Evolutionary conservation across 2,888 invertebrate species (phyloP).

Genomic region (Lithophane ornitopus): DNA sequence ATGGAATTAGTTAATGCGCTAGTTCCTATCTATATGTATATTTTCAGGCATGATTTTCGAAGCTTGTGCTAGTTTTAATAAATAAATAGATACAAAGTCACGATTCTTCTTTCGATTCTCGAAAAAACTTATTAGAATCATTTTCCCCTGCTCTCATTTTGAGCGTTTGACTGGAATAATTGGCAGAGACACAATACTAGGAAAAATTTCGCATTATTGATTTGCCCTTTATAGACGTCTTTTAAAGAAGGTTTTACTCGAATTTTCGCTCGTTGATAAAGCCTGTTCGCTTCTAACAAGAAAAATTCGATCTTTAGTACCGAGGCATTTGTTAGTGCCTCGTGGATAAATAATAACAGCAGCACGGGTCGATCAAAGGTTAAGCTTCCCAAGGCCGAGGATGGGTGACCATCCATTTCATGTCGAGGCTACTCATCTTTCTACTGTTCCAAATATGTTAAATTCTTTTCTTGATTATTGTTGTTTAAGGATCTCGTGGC

Average conservation of each 20-base stretch:
- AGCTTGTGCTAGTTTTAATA: background rate
- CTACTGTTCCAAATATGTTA: too few relatives aligned
- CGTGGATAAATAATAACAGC: background rate
- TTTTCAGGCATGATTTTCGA: too few relatives aligned
- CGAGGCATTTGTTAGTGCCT: background rate
- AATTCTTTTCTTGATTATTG: too few relatives aligned
- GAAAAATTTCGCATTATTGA: background rate
- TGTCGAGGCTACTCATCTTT: background rate
- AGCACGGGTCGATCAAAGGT: background rate
- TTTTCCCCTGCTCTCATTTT: constrained; percentile 2
- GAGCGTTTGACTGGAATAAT: constrained; percentile 11
- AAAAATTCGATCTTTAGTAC: background rate
- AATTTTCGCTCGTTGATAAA: constrained; percentile 8
- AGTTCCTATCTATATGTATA: background rate
- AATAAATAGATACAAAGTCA: background rate
- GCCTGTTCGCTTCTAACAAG: background rate
- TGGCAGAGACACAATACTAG: background rate
- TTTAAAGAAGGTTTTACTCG: background rate
- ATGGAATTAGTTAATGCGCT: background rate
- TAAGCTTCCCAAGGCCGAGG: background rate
- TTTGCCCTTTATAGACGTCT: background rate
- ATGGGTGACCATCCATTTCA: background rate
- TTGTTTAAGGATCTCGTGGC: too few relatives aligned
- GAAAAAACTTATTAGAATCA: background rate
- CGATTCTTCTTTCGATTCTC: too few relatives aligned